These are phyloP conservation scores for Hermetia illucens DNA, from an alignment of 1,140 invertebrate species.

Conservation along the genomic window DNA sequence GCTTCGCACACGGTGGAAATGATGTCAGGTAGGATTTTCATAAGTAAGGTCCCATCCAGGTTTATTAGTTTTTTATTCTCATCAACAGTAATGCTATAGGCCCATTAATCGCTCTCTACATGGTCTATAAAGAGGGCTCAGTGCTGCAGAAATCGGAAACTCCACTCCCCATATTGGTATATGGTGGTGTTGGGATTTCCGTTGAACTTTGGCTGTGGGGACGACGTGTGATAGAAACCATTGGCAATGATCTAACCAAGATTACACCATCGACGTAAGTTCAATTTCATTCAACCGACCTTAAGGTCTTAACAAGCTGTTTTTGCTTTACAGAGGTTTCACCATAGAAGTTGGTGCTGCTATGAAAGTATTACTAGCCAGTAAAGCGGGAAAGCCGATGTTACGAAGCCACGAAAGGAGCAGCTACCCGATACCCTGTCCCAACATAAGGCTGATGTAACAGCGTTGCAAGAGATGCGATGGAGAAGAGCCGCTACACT, in stretches of 20 bases:
- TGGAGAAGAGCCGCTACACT: too few relatives aligned
- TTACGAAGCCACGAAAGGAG: too few relatives aligned
- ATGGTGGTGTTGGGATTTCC: slow-evolving; percentile 90
- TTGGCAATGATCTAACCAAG: slow-evolving; percentile 92
- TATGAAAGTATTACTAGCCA: slow-evolving; percentile 87
- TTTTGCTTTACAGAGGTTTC: slow-evolving; percentile 57
- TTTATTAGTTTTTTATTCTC: background rate
- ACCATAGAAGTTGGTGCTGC: slow-evolving; percentile 94
- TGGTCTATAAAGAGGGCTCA: slow-evolving; percentile 68
- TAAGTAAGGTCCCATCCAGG: slow-evolving; percentile 2
- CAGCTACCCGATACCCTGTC: too few relatives aligned
- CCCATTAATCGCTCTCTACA: slow-evolving; percentile 86
- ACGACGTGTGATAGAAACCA: slow-evolving; percentile 86
- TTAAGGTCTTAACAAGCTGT: background rate
- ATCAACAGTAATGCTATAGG: slow-evolving; percentile 85
- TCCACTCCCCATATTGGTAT: slow-evolving; percentile 80
- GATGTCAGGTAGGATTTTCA: slow-evolving; percentile 65
- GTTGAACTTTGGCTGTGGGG: slow-evolving; percentile 94
- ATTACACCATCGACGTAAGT: slow-evolving; percentile 90
- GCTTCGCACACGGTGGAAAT: slow-evolving; percentile 97
- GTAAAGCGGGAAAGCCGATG: slow-evolving; percentile 95
- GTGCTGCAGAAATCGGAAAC: slow-evolving; percentile 72
- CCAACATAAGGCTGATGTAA: too few relatives aligned
- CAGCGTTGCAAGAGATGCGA: too few relatives aligned
- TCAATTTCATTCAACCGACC: slow-evolving; percentile 2